Base-by-base conservation (phyloP, 1,140 invertebrate genomes). In the Trachymyrmex cornetzi region DNA sequence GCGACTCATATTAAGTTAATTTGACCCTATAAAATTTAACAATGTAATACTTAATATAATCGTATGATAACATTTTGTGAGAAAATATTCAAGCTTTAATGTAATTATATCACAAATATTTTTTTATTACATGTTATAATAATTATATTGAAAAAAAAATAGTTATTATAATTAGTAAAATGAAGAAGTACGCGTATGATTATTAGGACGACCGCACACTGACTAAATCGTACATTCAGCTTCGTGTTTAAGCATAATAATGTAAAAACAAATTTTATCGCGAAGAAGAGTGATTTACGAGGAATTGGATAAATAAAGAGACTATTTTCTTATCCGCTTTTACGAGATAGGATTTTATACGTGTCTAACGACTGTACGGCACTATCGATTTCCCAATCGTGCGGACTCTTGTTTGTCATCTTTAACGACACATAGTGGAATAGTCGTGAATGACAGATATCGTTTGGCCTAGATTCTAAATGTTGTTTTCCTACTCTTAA, bases 351-450 rank as follows among this genome's bases (percentile, higher is more conserved):
- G n/a, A 57, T 19, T 30, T 57, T 71, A 71, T 63, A 44, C 1
- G 50, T n/a, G 48, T 71, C 22, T 44, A 81, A 81, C 66, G 64
- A 81, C 5, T 22, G 50, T 50, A 27, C 50, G 22, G 11, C 64
- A 16, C n/a, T 81, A 81, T 81, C 79, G 79, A 81, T 81, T 81
- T 71, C 30, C 24, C 64, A 71, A 81, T 81, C 34, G 50, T 27
- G n/a, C 50, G 22, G 22, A 81, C 55, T 81, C 66, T 59, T 57
- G n/a, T 69, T 81, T 81, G 79, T 69, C 77, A 81, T 80, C 44
- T 80, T 67, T 80, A 53, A 80, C 77, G 44, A 80, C 44, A 80
- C 44, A 53, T 22, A 16, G 61, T 69, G 14, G 66, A 69, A 50
- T 69, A 69, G 38, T 12, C 66, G 66, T 34, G 61, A 80, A 27